Evolutionary conservation across 2,888 invertebrate genomes (phyloP), one percentile per base, ranked within the genome.

Genomic region (Cylloceria caligata): DNA sequence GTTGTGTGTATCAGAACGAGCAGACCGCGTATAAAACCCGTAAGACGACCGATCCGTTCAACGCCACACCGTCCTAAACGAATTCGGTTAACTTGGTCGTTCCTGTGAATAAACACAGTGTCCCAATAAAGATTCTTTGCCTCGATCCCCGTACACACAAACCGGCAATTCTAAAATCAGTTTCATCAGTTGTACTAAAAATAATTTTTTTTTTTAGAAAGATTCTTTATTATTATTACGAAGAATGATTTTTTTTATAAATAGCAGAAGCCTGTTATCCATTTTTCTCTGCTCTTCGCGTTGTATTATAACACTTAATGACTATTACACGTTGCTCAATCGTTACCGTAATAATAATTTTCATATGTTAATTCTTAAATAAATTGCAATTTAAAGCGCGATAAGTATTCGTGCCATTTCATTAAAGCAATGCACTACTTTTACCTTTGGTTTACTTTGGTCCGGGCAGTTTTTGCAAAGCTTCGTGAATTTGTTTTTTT

Each of bases 11-110:
- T 60, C 1, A 49, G 62, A 24, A 27, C 55, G 45, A 27, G 47
- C 21, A 60, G 60, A 16, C 24, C 47, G 69, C 60, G 24, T 79
- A 72, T 75, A 82, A 82, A 82, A 82, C 71, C 75, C 71, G 82
- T 78, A 65, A 57, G 78, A 74, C 81, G 81, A 74, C 64, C 74
- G 65, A 69, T 47, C 39, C 80, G 75, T 65, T 65, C 57, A 60
- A 69, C 47, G 68, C 49, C 77, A 21, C 65, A 36, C 67, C 60
- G 75, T 79, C 74, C 82, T 82, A 82, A 82, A 82, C 82, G 82
- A 82, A 82, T 82, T 82, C 82, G 82, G 82, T 82, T 82, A 82
- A 82, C 82, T 82, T 82, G 71, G 75, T 79, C 79, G 82, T 82
- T 79, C 79, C 72, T 82, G 71, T 60, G 82, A 79, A 79, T 79